Conservation (phyloP, 2,797 vertebrate genomes). For the Halcyon smyrnensis region DNA sequence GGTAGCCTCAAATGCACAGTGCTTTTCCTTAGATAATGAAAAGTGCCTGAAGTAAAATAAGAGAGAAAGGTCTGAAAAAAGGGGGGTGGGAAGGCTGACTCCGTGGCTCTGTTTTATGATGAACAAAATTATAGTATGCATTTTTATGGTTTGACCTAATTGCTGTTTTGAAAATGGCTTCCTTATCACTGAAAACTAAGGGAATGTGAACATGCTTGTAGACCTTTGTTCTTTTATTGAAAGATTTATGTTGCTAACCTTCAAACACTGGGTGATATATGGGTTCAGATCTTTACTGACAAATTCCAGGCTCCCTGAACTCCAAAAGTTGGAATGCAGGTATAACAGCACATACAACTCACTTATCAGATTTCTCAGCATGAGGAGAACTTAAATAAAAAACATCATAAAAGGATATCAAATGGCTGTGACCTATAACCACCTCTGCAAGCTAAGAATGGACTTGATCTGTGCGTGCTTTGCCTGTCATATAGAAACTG, state of each 20-base stretch:
- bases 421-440: slow-evolving; percentile 27
- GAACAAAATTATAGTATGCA: neutral
- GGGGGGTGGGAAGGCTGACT: neutral
- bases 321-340: slow-evolving; percentile 42
- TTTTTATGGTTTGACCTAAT: slow-evolving; percentile 52
- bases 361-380: slow-evolving; percentile 36
- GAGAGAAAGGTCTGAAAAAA: neutral
- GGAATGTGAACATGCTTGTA: slow-evolving; percentile 18
- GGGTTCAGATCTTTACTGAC: slow-evolving; percentile 23
- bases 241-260: slow-evolving; percentile 68
- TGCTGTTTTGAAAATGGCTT: slow-evolving; percentile 56
- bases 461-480: slow-evolving; percentile 27
- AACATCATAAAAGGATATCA: slow-evolving; percentile 26
- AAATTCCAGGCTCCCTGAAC: slow-evolving; percentile 45
- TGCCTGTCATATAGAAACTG: slow-evolving; percentile 3
- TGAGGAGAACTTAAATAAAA: slow-evolving; percentile 47
- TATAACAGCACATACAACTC: slow-evolving; percentile 18
- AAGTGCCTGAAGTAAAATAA: neutral
- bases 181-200: slow-evolving; percentile 33
- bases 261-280: slow-evolving; percentile 49
- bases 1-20: neutral
- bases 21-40: neutral
- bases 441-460: slow-evolving; percentile 27
- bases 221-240: slow-evolving; percentile 61
- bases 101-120: neutral